Evolutionary conservation across 2,888 invertebrate genomes (phyloP).

Genomic region (Diachrysia chrysitis): DNA sequence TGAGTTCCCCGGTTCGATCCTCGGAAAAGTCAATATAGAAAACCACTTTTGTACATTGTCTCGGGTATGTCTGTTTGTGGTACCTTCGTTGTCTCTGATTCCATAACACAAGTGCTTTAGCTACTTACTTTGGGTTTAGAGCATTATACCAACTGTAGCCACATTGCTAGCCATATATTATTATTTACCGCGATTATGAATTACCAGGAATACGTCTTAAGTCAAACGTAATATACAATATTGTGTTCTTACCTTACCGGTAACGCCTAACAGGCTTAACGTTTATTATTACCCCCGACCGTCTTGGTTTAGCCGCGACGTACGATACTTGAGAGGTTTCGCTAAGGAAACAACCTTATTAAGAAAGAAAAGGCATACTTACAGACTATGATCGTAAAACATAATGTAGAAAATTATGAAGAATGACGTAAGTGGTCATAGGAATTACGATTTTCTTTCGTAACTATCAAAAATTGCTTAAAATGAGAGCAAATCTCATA

Average conservation of each 20-base stretch:
- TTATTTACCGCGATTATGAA: neutral
- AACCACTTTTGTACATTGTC: too few species aligned
- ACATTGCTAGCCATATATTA: neutral
- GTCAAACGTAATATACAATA: conserved; percentile 17
- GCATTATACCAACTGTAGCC: neutral
- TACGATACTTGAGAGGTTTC: conserved; percentile 56
- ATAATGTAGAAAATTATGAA: conserved; percentile 53
- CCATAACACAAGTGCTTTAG: too few species aligned
- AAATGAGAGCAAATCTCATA: too few species aligned
- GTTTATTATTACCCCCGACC: conserved; percentile 57
- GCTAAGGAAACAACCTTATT: conserved; percentile 58
- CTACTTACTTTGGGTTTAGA: too few species aligned
- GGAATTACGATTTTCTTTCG: too few species aligned
- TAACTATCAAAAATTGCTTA: too few species aligned
- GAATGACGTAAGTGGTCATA: too few species aligned
- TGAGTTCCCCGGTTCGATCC: too few species aligned
- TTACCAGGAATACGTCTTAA: conserved; percentile 3
- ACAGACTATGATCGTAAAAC: conserved; percentile 55
- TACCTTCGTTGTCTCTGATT: too few species aligned
- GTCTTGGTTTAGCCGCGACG: conserved; percentile 50
- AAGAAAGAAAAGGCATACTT: conserved; percentile 44
- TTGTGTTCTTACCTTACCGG: conserved; percentile 33
- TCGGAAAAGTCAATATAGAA: too few species aligned
- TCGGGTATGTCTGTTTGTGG: too few species aligned
- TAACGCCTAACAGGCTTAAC: conserved; percentile 58